Evolutionary conservation across 2,888 invertebrate species (phyloP), one percentile per base, ranked within the genome.

Genomic region (Chydorus sphaericus): DNA sequence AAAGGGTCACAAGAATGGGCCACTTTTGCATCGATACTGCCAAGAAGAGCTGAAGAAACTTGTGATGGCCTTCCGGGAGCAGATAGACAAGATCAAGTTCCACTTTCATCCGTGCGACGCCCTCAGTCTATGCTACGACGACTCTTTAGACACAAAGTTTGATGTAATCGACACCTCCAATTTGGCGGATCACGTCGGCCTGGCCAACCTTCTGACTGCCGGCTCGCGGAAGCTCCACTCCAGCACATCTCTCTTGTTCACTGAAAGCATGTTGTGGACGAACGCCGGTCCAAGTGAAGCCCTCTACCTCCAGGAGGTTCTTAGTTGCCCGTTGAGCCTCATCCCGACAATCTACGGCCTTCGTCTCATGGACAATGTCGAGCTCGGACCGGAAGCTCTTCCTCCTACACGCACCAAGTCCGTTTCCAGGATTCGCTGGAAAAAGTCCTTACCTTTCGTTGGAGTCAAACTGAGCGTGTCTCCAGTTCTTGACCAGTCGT

Each of bases 81-180:
- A n/a, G 5, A n/a, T 3, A 39, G 16, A 39, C 18, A 14, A 10
- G 14, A 5, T 8, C n/a, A 39, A 11, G 18, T 39, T 39, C n/a
- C 16, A n/a, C n/a, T 39, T 39, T 10, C 20, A 3, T 16, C 20
- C 4, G 16, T 20, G 3, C 39, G 51, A 30, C 51, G 31, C 29
- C 10, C 30, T 51, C n/a, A 4, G 30, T 18, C n/a, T 4, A 20
- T 11, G 2, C n/a, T 20, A n/a, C 39, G 8, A 5, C 5, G 51
- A 39, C 8, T 4, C 30, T 2, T n/a, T n/a, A n/a, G 11, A 10
- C 4, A 20, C 14, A 3, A 51, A 28, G 30, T 51, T 30, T n/a
- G 31, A 51, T 30, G 51, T 51, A 4, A 51, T 51, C 16, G 51
- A 51, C 30, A 30, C 30, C 31, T 51, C 51, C 16, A 30, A 26